Evolutionary conservation across 2,888 invertebrate genomes (phyloP), one percentile per base, ranked within the genome.

Genomic region (Dynastes hyllus): DNA sequence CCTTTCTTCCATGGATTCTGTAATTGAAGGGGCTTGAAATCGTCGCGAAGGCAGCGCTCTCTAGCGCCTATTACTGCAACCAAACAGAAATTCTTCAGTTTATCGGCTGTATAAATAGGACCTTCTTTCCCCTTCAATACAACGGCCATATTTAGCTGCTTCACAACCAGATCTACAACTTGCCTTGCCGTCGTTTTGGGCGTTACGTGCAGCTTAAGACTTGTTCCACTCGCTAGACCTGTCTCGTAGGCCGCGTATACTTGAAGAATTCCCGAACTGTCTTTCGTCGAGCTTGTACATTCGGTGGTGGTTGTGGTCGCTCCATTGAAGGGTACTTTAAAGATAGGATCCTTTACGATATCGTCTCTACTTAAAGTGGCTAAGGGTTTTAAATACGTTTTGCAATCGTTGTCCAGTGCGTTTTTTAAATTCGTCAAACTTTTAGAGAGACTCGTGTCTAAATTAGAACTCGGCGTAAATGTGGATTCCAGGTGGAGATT

Each of bases 1-100:
- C 98, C 98, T 87, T 96, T 96, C 81, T 96, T 94, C 98, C 98
- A 98, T 0, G 98, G 98, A 88, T 97, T 97, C 88, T 98, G 98
- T 77, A 99, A 90, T 84, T 96, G 95, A 27, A 99, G 90, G 0
- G 98, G 97, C 85, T 96, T 95, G 88, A 98, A 98, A 88, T 98
- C 98, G 86, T 98, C 98, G 3, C 98, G 90, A 5, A 99, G 91
- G 86, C 98, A 97, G 79, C 98, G 92, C 86, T 99, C 98, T 50
- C 98, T 90, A 0, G 97, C 97, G 0, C 98, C 98, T 79, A 98
- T 97, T 40, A 98, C 98, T 0, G 98, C 97, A 2, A 98, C 98
- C 66, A 98, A 91, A 87, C 98, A 98, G 89, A 98, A 98, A 87
- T 97, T 96, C 80, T 93, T 93, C 80, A 97, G 90, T 87, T 95